Conservation (phyloP, 2,797 vertebrate genomes). For the Hypotaenidia okinawae region DNA sequence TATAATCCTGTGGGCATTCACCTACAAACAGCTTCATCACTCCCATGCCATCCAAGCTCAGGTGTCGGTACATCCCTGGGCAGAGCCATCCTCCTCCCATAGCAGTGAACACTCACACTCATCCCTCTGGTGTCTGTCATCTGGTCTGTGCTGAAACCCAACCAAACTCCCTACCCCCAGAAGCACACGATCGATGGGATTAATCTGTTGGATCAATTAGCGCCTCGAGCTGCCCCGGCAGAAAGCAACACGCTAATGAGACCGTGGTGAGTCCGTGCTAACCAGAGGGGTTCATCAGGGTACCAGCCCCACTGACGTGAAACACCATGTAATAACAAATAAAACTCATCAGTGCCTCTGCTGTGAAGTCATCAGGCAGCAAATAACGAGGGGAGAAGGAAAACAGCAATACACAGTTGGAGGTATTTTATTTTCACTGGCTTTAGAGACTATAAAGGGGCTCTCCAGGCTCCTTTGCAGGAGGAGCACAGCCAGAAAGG, state of each 20-base stretch:
- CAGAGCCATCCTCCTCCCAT: neutral
- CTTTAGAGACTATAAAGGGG: neutral
- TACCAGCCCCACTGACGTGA: neutral
- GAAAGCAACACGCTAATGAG: neutral
- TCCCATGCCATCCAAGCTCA: fast-evolving
- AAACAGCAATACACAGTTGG: fast-evolving
- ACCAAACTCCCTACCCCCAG: neutral
- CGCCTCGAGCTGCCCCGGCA: neutral
- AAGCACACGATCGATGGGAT: neutral
- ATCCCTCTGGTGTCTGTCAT: neutral
- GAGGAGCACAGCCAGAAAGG: neutral
- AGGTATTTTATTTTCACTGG: neutral
- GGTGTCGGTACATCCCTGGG: neutral
- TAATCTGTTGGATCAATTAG: neutral
- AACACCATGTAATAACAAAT: neutral
- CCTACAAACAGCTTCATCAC: fast-evolving
- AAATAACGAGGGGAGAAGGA: neutral
- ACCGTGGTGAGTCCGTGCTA: fast-evolving
- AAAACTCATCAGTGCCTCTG: neutral
- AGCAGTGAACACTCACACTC: neutral
- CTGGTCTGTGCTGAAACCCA: fast-evolving
- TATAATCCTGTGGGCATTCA: fast-evolving
- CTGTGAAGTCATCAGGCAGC: neutral
- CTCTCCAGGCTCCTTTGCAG: neutral
- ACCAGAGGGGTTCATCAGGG: fast-evolving